Evolutionary conservation across 1,140 invertebrate genomes (phyloP), one percentile per base, ranked within the genome.

Genomic region (Lucilia cuprina): DNA sequence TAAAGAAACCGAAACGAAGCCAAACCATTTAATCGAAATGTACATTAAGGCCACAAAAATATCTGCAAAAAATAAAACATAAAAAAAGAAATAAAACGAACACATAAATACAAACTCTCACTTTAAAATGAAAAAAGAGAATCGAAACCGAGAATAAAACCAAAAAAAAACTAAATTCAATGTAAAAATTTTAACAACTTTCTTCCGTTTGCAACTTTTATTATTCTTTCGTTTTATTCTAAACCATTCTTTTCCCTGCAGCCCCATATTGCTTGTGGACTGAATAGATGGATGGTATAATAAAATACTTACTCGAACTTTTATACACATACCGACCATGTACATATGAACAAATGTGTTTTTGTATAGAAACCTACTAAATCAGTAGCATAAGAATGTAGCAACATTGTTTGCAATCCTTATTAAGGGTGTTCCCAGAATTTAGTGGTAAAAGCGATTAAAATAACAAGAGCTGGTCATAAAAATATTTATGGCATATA

Each of bases 1-100:
- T 13, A 50, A 41, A 41, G 75, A 47, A 78, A 41, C 75, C 17
- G 25, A 41, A 80, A 78, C 35, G 65, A 70, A 70, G 65, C 65
- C 8, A 19, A 70, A 70, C 65, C 65, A 21, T 70, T 21, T 21
- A 21, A 70, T 70, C 65, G 65, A 70, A 70, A 70, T 70, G 65
- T 70, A 49, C 77, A 80, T 80, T 80, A 50, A 80, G 77, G 77
- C 77, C 77, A 80, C 77, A 80, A 80, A 47, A 21, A 70, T 70
- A 55, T 70, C 7, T 25, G 7, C 19, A 19, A 78, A 78, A 78
- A 78, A 77, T 41, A 41, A 60, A 7, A 70, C 8, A 41, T 19
- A 47, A 78, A 41, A 35, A 41, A 41, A 19, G 14, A 25, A n/a
- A 49, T 50, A 21, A 78, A 78, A 47, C 0, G 14, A 41, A 41